Base-by-base conservation (phyloP, 2,888 invertebrate genomes). In the Bibio marci region DNA sequence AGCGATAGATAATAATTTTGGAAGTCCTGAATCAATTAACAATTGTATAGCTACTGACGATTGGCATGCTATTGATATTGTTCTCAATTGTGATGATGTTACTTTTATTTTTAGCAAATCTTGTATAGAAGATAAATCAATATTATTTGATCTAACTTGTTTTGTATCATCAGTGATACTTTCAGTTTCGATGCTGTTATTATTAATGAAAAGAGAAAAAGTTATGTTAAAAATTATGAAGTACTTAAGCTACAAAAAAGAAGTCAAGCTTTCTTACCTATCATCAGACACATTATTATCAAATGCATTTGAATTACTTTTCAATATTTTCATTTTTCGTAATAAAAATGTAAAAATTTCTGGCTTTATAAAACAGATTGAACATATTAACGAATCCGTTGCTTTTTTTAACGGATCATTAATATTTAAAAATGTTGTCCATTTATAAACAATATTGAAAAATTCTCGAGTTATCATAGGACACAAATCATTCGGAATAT, bases 371-470 rank as follows among this genome's bases (percentile, higher is more conserved):
- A 79, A 82, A 59, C 88, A 90, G 53, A 88, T 69, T 4, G 88
- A 79, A 57, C 90, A 91, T 36, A 91, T 60, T 39, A 87, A 71
- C 51, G 81, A 75, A 60, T 91, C 87, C n/a, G 91, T 70, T 0
- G 87, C 73, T 50, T 77, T 75, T 61, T 90, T 90, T 37, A 90
- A 64, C 2, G 80, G 73, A 39, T 78, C 74, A 40, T 75, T 71
- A 31, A 74, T 71, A 14, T 74, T 71, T 34, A 83, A 65, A n/a
- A 69, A 66, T 39, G 73, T 65, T 15, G 81, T 76, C 80, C 90
- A 86, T 38, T 74, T 70, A 57, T 79, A 82, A 18, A 90, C 64
- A 1, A 74, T 68, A 46, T 81, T 78, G 52, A 88, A 83, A 2
- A 90, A 58, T 32, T 82, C 76, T 38, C 73, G 69, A 0, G 81